Conservation (phyloP, 2,797 vertebrate genomes). For the Lepidocolaptes lacrymiger region DNA sequence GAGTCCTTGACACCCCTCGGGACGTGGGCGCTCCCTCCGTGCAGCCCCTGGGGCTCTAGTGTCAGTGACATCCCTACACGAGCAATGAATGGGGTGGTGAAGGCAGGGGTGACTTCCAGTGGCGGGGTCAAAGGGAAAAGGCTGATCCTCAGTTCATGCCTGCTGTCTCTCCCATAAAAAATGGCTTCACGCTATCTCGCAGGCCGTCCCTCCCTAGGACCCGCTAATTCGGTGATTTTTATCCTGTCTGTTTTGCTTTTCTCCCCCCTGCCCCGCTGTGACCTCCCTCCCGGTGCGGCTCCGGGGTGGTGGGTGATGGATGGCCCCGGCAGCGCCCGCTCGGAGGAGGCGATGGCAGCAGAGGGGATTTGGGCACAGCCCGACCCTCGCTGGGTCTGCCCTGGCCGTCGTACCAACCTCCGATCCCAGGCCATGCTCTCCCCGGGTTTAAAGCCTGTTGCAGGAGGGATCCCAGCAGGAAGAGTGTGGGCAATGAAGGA, state of each 20-base stretch:
- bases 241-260: slow-evolving; percentile 31
- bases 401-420: accelerated
- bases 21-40: background rate
- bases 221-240: slow-evolving; percentile 46
- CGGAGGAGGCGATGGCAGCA: background rate
- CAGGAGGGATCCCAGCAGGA: background rate
- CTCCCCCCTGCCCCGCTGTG: background rate
- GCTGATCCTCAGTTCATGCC: background rate
- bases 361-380: background rate
- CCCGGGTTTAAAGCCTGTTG: accelerated
- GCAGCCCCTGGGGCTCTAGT: background rate
- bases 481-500: background rate
- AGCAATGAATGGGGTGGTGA: background rate
- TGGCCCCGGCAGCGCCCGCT: background rate
- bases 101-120: slow-evolving; percentile 48
- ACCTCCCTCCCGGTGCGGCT: slow-evolving; percentile 11
- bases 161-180: background rate
- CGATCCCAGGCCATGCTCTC: accelerated
- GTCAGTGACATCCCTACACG: accelerated
- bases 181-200: background rate
- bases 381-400: background rate
- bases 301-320: slow-evolving; percentile 12
- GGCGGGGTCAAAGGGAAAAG: slow-evolving; percentile 14
- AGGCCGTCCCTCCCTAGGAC: background rate
- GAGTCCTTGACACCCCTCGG: background rate